Conservation (phyloP, 2,888 invertebrate species). For the Orchesella flavescens region DNA sequence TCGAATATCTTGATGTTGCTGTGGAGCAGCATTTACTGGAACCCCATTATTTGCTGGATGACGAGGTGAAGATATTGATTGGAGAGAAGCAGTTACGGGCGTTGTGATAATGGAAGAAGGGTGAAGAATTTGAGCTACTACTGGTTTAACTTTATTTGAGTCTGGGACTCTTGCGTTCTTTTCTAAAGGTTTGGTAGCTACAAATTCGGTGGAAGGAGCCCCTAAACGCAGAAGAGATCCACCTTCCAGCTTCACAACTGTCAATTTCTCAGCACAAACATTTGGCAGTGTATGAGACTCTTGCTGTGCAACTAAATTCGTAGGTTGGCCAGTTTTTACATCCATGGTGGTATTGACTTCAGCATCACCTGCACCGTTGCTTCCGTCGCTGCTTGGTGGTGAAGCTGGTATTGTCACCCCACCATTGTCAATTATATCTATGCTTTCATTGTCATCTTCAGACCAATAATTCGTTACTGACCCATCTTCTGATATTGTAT, state of each 20-base stretch:
- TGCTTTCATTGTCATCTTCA: conserved; percentile 62
- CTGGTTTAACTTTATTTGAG: no score
- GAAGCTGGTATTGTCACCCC: conserved; percentile 78
- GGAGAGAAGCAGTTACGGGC: neutral
- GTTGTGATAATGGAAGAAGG: neutral
- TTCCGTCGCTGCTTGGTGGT: neutral
- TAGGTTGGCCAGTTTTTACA: neutral
- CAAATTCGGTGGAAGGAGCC: no score
- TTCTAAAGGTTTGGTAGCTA: no score
- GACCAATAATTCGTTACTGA: conserved; percentile 56
- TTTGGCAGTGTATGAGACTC: no score
- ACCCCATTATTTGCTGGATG: neutral
- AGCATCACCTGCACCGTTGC: neutral
- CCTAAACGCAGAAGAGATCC: neutral
- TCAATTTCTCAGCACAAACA: no score
- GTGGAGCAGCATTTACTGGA: neutral
- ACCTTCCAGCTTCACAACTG: neutral
- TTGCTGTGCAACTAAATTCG: neutral
- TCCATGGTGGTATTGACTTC: neutral
- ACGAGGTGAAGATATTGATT: neutral
- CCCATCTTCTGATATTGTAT: neutral
- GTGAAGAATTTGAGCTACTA: no score
- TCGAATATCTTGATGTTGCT: conserved; percentile 11
- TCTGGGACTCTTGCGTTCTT: no score
- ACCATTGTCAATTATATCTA: conserved; percentile 76